phyloP scores from a whole-genome alignment of 2,888 invertebrate species.

The Lasioglossum oenotherae region DNA sequence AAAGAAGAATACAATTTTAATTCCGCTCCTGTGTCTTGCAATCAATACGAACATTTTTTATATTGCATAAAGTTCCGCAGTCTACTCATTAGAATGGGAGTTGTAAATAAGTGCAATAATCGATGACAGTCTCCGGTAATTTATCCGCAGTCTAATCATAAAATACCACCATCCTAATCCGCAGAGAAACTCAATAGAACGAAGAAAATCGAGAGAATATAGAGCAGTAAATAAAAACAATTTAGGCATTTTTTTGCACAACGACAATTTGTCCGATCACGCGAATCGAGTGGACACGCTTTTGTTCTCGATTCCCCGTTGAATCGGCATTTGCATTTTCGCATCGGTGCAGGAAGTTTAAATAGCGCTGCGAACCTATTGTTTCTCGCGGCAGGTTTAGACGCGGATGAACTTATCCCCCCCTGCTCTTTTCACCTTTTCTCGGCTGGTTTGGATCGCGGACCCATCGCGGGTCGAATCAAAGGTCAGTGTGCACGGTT shows the following conservation, averaged over 20 bases:
- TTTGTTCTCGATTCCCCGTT: background rate
- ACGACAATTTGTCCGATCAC: background rate
- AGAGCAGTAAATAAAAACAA: too few relatives aligned
- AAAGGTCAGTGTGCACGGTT: constrained; percentile 63
- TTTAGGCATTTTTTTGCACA: background rate
- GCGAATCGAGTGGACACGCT: background rate
- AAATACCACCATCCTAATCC: too few relatives aligned
- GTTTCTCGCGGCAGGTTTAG: constrained; percentile 46
- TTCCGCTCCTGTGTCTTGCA: too few relatives aligned
- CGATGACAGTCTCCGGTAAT: too few relatives aligned
- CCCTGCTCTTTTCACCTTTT: constrained; percentile 66
- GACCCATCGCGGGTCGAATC: constrained; percentile 58
- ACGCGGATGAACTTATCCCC: constrained; percentile 66
- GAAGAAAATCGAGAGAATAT: too few relatives aligned
- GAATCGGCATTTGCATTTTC: constrained; percentile 49
- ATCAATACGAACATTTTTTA: too few relatives aligned
- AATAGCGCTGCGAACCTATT: constrained; percentile 47
- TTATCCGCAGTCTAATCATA: too few relatives aligned
- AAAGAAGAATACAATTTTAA: too few relatives aligned
- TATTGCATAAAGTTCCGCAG: too few relatives aligned
- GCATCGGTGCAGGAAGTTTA: constrained; percentile 37
- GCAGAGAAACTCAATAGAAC: too few relatives aligned
- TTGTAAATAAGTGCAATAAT: too few relatives aligned
- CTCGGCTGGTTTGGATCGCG: constrained; percentile 34
- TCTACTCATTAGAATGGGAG: too few relatives aligned